Conservation (phyloP, 1,140 invertebrate genomes). For the Sitophilus oryzae region DNA sequence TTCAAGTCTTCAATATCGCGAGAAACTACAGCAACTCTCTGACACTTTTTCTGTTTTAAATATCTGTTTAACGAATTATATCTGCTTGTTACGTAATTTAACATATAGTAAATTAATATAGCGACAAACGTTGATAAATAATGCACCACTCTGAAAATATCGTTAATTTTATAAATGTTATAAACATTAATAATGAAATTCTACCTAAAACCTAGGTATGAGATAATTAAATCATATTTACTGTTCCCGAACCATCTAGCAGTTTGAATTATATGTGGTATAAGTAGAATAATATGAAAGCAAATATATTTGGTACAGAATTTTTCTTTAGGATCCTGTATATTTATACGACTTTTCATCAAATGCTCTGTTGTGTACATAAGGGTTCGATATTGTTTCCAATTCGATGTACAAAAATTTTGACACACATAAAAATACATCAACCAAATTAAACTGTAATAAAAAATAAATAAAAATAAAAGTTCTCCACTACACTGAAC, state of each 20-base stretch:
- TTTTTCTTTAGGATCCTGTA: not conserved
- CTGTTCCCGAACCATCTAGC: not conserved
- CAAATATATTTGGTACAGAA: constrained; percentile 2
- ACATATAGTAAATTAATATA: not conserved
- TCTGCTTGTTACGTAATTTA: constrained; percentile 5
- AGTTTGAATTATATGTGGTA: not conserved
- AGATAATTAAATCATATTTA: not conserved
- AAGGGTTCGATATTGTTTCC: not conserved
- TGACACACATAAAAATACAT: not conserved
- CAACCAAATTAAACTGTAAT: not conserved
- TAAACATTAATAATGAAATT: not conserved
- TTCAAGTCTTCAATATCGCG: constrained; percentile 3
- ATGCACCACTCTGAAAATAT: constrained; percentile 7
- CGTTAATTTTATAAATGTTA: not conserved
- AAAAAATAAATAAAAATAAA: no score
- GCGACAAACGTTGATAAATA: constrained; percentile 3
- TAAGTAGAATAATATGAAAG: not conserved
- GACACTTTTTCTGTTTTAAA: not conserved
- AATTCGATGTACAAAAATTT: not conserved
- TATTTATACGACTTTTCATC: not conserved
- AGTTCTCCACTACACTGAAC: no score
- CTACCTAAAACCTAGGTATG: constrained; percentile 9
- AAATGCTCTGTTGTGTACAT: not conserved
- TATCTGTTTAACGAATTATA: constrained; percentile 6
- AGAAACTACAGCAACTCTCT: constrained; percentile 1